These are phyloP conservation scores for Patella ulyssiponensis DNA, from an alignment of 2,888 invertebrate species.

Conservation along the genomic window DNA sequence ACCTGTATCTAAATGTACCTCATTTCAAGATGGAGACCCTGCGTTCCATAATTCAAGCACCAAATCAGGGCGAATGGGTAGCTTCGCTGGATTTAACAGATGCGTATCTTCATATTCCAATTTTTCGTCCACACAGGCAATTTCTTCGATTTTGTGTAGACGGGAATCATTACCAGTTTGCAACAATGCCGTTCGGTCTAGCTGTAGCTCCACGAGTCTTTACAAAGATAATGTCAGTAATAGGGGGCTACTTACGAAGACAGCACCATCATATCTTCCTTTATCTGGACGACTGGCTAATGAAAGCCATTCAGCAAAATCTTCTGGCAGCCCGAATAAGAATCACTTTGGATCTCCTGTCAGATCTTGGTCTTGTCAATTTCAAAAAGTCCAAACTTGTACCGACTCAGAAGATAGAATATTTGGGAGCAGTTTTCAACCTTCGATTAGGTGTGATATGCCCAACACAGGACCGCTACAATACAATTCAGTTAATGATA, in stretches of 20 bases:
- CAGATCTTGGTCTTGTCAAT: not conserved
- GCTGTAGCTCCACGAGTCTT: not conserved
- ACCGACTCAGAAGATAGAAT: not conserved
- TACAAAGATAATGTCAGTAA: not conserved
- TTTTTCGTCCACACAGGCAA: not conserved
- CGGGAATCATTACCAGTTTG: not conserved
- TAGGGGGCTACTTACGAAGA: not conserved
- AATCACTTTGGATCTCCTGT: not conserved
- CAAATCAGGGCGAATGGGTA: conserved; percentile 8
- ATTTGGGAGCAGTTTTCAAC: not conserved
- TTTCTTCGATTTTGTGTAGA: not conserved
- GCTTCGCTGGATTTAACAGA: not conserved
- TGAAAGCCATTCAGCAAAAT: not conserved
- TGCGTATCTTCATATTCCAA: not conserved
- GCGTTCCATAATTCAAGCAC: conserved; percentile 16
- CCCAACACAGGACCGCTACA: not conserved
- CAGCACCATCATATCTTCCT: not conserved
- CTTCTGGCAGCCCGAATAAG: not conserved
- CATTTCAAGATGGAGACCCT: conserved; percentile 29
- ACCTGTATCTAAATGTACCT: conserved; percentile 6
- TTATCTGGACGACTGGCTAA: not conserved
- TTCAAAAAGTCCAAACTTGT: not conserved
- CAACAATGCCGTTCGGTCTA: not conserved
- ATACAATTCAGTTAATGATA: not conserved
- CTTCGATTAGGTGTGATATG: not conserved